phyloP scores from a whole-genome alignment of 2,797 vertebrate species.

The Tapirus indicus region DNA sequence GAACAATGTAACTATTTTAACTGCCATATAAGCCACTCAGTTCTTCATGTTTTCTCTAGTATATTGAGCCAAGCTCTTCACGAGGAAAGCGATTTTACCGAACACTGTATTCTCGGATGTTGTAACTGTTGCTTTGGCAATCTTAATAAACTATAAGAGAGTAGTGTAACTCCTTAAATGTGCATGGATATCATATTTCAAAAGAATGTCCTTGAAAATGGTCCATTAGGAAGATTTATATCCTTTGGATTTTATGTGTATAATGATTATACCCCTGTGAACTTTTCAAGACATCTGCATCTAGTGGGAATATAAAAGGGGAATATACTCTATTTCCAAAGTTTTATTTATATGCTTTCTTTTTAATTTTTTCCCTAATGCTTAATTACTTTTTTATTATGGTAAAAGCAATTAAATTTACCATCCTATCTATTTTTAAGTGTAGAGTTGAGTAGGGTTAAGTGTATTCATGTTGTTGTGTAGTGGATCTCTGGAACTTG shows the following conservation, averaged over 20 bases:
- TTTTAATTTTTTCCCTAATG: neutral
- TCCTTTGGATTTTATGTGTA: neutral
- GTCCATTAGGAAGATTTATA: neutral
- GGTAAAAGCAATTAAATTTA: neutral
- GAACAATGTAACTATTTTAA: neutral
- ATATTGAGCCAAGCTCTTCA: neutral
- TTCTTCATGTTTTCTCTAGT: neutral
- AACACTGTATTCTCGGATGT: neutral
- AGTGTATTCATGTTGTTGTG: neutral
- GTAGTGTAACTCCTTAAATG: neutral
- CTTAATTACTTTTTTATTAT: neutral
- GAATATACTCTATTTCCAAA: neutral
- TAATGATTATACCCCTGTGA: neutral
- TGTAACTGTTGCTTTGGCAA: neutral
- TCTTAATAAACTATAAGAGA: neutral
- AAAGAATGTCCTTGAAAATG: accelerated
- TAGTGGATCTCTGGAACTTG: neutral
- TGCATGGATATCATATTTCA: neutral
- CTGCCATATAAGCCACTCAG: neutral
- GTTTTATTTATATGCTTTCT: neutral
- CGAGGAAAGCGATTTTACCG: accelerated
- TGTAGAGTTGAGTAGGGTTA: neutral
- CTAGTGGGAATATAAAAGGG: neutral
- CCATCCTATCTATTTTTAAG: too few species aligned
- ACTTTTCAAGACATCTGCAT: neutral